Percentiles rank a stretch among this genome's conserved stretches.
Evolutionary conservation across 2,888 invertebrate genomes (phyloP).

Genomic region (Cheilosia vernalis): DNA sequence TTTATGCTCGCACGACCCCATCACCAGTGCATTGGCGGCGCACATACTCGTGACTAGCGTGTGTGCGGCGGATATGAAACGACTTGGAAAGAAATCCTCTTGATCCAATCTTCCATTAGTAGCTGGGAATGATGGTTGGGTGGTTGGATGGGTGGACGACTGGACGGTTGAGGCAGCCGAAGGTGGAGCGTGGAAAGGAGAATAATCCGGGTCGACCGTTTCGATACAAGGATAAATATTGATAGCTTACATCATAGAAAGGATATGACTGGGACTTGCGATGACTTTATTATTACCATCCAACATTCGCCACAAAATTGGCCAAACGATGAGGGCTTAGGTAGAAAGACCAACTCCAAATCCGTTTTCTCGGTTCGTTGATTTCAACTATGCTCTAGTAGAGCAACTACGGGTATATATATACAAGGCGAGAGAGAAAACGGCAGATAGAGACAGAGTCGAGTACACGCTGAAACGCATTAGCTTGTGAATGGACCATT

Average conservation of each 20-base stretch:
- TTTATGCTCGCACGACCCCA: constrained; percentile 33
- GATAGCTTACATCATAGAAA: constrained; percentile 74
- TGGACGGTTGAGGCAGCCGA: constrained; percentile 1
- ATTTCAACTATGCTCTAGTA: constrained; percentile 1
- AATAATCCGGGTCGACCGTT: constrained; percentile 67
- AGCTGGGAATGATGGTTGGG: constrained; percentile 49
- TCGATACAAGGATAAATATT: constrained; percentile 75
- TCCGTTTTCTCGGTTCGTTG: constrained; percentile 65
- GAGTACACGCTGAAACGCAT: constrained; percentile 56
- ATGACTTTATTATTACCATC: constrained; percentile 75
- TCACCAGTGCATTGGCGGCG: constrained; percentile 12
- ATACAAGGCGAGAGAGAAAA: neutral
- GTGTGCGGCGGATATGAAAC: constrained; percentile 69
- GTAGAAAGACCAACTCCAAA: constrained; percentile 55
- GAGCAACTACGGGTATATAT: no score
- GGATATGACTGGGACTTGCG: constrained; percentile 70
- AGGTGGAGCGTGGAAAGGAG: constrained; percentile 8
- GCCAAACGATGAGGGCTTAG: constrained; percentile 58
- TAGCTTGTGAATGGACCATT: constrained; percentile 71
- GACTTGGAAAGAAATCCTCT: constrained; percentile 71
- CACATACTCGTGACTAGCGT: constrained; percentile 8
- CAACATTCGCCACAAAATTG: constrained; percentile 74
- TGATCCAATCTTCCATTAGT: constrained; percentile 71
- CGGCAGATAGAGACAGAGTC: neutral
- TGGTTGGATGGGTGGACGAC: constrained; percentile 14